Conservation (phyloP, 2,888 invertebrate species). For the Eupithecia pulchellata region DNA sequence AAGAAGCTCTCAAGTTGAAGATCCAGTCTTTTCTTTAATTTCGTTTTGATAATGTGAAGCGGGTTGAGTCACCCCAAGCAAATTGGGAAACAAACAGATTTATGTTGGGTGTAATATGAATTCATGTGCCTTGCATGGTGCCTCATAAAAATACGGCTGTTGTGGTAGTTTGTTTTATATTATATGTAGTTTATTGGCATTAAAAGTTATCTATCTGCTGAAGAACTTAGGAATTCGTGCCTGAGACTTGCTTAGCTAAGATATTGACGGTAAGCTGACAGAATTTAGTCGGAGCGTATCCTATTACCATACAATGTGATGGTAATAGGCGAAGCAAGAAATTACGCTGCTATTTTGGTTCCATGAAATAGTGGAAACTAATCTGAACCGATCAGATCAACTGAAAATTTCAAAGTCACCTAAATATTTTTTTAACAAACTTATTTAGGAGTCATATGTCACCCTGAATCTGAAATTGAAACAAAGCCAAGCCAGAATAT, state of each 20-base stretch:
- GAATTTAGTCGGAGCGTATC: conserved; percentile 71
- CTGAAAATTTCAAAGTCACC: conserved; percentile 28
- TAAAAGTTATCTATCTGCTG: conserved; percentile 60
- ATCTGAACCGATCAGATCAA: conserved; percentile 8
- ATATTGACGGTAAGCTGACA: conserved; percentile 74
- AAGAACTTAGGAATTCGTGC: conserved; percentile 32
- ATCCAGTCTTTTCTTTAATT: conserved; percentile 62
- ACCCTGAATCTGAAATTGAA: conserved; percentile 36
- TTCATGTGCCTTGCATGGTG: not conserved
- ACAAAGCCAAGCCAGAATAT: conserved; percentile 32
- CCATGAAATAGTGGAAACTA: conserved; percentile 52
- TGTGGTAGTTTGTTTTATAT: not conserved
- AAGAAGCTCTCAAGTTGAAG: conserved; percentile 58
- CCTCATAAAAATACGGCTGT: not conserved
- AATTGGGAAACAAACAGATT: conserved; percentile 54
- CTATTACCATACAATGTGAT: conserved; percentile 61
- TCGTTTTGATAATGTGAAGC: conserved; percentile 62
- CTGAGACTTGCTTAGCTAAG: conserved; percentile 69
- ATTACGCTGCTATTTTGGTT: conserved; percentile 62
- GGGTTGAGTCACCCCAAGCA: conserved; percentile 54
- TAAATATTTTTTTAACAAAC: conserved; percentile 4
- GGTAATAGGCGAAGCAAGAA: conserved; percentile 63
- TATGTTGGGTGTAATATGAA: conserved; percentile 26
- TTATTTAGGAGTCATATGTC: conserved; percentile 13
- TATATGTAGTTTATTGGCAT: conserved; percentile 59